Percentiles rank a stretch among this genome's conserved stretches.
Evolutionary conservation across 2,113 vertebrate species (phyloP).

Genomic region (Excalfactoria chinensis): DNA sequence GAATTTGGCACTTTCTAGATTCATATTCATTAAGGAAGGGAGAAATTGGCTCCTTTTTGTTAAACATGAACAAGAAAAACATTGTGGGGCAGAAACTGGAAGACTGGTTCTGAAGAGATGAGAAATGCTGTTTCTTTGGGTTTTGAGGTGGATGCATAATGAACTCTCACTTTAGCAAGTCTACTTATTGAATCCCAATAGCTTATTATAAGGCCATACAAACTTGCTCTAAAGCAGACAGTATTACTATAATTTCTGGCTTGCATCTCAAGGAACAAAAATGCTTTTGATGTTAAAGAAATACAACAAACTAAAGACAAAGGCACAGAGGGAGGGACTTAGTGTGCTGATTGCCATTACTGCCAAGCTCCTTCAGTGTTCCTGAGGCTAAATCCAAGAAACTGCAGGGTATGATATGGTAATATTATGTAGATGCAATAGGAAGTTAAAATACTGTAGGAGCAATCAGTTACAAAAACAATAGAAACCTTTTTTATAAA

Average conservation of each 20-base stretch:
- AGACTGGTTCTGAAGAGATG: neutral
- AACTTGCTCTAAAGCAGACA: neutral
- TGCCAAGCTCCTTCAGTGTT: conserved; percentile 19
- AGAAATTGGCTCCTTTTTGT: conserved; percentile 43
- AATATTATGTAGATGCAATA: neutral
- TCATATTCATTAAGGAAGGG: neutral
- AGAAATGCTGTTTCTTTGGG: neutral
- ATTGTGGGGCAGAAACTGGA: neutral
- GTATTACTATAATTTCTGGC: neutral
- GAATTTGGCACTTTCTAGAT: conserved; percentile 34
- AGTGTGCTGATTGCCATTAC: neutral
- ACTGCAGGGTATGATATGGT: neutral
- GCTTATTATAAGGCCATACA: neutral
- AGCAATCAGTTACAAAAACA: conserved; percentile 29
- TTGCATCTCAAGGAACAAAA: conserved; percentile 2
- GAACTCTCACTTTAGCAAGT: neutral
- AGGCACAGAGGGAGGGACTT: neutral
- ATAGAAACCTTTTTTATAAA: neutral
- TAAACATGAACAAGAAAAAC: conserved; percentile 25
- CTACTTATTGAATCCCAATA: neutral
- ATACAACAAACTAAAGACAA: neutral
- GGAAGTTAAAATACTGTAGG: neutral
- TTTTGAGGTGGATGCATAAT: conserved; percentile 17
- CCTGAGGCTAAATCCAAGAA: neutral
- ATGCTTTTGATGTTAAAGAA: neutral